phyloP scores from a whole-genome alignment of 35 echinoderm and acorn worm species.

The Ptychodera flava region DNA sequence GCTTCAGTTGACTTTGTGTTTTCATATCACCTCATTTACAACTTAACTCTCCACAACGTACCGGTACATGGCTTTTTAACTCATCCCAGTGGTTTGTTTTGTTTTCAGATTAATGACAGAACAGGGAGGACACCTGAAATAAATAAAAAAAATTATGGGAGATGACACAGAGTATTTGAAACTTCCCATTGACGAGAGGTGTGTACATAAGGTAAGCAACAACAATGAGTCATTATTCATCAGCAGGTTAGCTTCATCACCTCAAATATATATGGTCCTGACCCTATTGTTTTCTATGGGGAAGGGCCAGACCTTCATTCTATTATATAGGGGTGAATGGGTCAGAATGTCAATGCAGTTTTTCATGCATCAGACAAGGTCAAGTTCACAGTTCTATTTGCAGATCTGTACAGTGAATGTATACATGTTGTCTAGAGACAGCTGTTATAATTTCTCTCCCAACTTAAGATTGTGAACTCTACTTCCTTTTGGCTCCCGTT shows the following conservation, averaged over 20 bases:
- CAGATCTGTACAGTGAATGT: background rate
- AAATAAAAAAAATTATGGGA: constrained; percentile 41
- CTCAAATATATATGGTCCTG: constrained; percentile 17
- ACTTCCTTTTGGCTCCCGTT: no score
- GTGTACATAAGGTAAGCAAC: constrained; percentile 56
- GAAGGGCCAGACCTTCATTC: background rate
- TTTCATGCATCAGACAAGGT: background rate
- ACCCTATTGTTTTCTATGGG: background rate
- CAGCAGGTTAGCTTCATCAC: background rate
- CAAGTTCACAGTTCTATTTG: background rate
- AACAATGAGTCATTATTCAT: background rate
- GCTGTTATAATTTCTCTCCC: no score
- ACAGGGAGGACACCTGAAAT: no score
- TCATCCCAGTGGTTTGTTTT: no score
- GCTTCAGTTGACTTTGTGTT: no score
- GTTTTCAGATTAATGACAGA: no score
- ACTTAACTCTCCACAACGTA: no score
- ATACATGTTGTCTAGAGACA: no score
- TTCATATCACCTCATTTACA: no score
- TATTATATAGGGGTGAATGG: background rate
- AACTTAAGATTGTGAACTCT: no score
- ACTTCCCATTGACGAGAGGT: constrained; percentile 60
- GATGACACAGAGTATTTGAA: constrained; percentile 67
- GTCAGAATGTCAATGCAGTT: background rate
- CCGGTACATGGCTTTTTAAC: no score